Evolutionary conservation across 2,113 vertebrate species (phyloP).

Genomic region (Colaptes auratus): DNA sequence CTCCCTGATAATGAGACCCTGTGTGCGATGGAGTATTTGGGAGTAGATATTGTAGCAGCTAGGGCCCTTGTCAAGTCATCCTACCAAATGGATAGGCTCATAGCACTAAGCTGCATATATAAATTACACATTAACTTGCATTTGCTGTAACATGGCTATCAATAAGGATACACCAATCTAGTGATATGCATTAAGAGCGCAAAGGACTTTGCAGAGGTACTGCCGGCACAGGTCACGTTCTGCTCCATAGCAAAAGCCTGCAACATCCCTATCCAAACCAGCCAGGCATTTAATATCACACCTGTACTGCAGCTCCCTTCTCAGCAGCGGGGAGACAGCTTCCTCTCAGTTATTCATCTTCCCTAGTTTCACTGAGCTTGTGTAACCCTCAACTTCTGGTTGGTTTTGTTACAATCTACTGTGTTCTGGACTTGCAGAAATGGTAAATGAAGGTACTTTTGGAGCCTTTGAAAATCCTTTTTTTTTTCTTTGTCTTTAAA

Average conservation of each 20-base stretch:
- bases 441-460: neutral
- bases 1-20: conserved; percentile 31
- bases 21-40: neutral
- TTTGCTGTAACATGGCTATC: neutral
- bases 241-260: neutral
- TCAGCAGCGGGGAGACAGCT: neutral
- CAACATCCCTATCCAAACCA: neutral
- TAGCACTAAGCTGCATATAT: neutral
- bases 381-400: neutral
- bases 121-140: neutral
- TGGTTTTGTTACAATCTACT: neutral
- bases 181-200: neutral
- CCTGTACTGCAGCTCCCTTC: neutral
- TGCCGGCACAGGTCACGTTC: neutral
- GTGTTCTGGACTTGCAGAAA: neutral
- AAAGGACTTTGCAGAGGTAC: neutral
- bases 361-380: neutral
- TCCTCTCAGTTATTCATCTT: neutral
- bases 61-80: neutral
- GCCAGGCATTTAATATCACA: neutral
- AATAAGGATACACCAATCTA: neutral
- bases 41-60: neutral
- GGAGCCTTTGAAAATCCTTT: neutral
- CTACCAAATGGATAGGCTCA: neutral
- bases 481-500: neutral